These are phyloP conservation scores for Silvanus unidentatus DNA, from an alignment of 2,888 invertebrate genomes.

Conservation along the genomic window DNA sequence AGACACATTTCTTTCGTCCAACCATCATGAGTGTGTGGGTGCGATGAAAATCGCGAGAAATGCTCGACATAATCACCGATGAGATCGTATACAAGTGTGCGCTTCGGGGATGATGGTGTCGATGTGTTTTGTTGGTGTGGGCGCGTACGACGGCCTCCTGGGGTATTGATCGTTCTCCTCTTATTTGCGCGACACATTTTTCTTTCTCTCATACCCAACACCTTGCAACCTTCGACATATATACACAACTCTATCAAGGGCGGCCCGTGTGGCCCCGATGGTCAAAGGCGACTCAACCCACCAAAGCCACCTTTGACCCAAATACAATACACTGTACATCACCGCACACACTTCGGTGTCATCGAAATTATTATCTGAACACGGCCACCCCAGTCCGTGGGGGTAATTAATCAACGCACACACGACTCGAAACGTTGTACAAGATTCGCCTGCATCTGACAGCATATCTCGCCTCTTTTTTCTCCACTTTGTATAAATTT, in stretches of 20 bases:
- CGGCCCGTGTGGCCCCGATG: too few relatives aligned
- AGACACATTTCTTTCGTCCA: too few relatives aligned
- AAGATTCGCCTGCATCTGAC: too few relatives aligned
- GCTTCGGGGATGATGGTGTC: too few relatives aligned
- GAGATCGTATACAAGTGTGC: too few relatives aligned
- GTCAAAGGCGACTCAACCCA: background rate
- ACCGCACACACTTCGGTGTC: too few relatives aligned
- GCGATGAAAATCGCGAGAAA: too few relatives aligned
- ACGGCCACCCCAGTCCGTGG: background rate
- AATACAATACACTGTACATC: background rate
- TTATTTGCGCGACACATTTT: constrained; percentile 27
- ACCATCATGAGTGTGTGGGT: too few relatives aligned
- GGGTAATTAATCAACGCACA: background rate
- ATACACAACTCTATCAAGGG: background rate
- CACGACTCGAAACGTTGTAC: too few relatives aligned
- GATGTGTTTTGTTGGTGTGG: constrained; percentile 5
- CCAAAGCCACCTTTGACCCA: background rate
- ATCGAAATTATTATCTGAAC: constrained; percentile 1
- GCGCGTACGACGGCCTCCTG: constrained; percentile 22
- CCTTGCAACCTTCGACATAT: constrained; percentile 12
- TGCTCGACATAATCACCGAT: too few relatives aligned
- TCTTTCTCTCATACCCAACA: constrained; percentile 23
- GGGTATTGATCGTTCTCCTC: constrained; percentile 25
- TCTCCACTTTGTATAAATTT: too few relatives aligned
- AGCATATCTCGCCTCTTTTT: too few relatives aligned